Base-by-base conservation (phyloP, 1,140 invertebrate species). In the Atta texana region DNA sequence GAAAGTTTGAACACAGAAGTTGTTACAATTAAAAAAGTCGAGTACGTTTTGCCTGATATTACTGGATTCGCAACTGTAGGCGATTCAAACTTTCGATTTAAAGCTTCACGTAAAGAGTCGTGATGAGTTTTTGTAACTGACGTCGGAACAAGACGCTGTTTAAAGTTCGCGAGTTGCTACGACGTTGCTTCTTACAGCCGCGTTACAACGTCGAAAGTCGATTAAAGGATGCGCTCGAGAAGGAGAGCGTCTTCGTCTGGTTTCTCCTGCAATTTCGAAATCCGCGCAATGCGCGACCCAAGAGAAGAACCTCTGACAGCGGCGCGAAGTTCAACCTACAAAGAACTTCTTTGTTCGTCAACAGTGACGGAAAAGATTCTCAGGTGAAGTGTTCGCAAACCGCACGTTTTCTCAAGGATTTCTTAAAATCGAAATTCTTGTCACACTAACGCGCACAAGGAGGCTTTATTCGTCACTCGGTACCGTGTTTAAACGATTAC, bases 161-260 rank as follows among this genome's bases (percentile, higher is more conserved):
- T 81, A 80, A 80, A 80, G 77, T 80, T 80, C 7, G 44, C 63
- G 49, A 80, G 77, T 34, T 68, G 55, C 51, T 28, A 39, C 44
- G 14, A 53, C 64, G 49, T 24, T 24, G 64, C 49, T 81, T 71
- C 64, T 81, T 51, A 16, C 77, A 24, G 68, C 64, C 8, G 21
- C 49, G 77, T 71, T 44, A 64, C 64, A 69, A 81, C 77, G 77
- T 81, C 77, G 64, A 69, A 81, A 81, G 77, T 81, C 77, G 77
- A 81, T 81, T 81, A 81, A 81, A 87, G 87, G 77, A 84, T 85
- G 78, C 78, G 69, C 80, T 74, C 68, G 44, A 31, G 71, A 75
- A 71, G 59, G 24, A 53, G 63, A 51, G 31, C 74, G 39, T 88
- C 80, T 39, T 55, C 77, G 77, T 34, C 31, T 10, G 39, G 7